These are phyloP conservation scores for Centroberyx gerrardi DNA, from an alignment of 2,797 vertebrate species.

Conservation along the genomic window DNA sequence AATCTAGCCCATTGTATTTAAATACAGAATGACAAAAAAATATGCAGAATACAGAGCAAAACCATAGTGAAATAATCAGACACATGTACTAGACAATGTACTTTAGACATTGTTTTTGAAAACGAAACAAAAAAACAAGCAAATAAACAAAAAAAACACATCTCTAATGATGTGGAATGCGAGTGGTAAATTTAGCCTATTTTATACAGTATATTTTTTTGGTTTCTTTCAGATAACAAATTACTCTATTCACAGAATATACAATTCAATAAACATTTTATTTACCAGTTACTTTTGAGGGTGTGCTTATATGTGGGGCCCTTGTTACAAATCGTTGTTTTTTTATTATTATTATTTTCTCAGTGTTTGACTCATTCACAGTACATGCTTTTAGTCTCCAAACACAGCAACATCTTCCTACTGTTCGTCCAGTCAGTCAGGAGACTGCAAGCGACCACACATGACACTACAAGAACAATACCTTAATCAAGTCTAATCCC, in stretches of 20 bases:
- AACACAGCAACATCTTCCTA: conserved; percentile 26
- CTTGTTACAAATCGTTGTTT: conserved; percentile 55
- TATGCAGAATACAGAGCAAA: conserved; percentile 57
- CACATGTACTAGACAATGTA: conserved; percentile 64
- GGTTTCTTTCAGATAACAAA: conserved; percentile 80
- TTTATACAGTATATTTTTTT: conserved; percentile 77
- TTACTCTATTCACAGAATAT: conserved; percentile 83
- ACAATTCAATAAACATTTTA: conserved; percentile 76
- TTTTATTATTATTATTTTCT: conserved; percentile 52
- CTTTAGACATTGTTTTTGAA: conserved; percentile 54
- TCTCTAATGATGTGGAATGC: conserved; percentile 40
- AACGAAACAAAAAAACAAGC: conserved; percentile 4
- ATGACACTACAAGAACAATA: conserved; percentile 39
- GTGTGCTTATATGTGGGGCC: conserved; percentile 51
- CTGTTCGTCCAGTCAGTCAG: conserved; percentile 53
- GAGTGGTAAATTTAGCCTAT: conserved; percentile 65
- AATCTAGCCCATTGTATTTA: conserved; percentile 63
- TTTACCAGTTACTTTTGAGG: conserved; percentile 55
- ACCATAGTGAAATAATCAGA: conserved; percentile 65
- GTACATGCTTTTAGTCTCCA: conserved; percentile 58
- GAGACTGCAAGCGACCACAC: conserved; percentile 45
- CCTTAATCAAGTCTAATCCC: conserved; percentile 43
- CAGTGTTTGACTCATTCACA: conserved; percentile 85
- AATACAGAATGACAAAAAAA: conserved; percentile 70
- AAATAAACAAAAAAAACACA: background rate